phyloP scores from a whole-genome alignment of 1,140 invertebrate species.

The Zophobas atratus region DNA sequence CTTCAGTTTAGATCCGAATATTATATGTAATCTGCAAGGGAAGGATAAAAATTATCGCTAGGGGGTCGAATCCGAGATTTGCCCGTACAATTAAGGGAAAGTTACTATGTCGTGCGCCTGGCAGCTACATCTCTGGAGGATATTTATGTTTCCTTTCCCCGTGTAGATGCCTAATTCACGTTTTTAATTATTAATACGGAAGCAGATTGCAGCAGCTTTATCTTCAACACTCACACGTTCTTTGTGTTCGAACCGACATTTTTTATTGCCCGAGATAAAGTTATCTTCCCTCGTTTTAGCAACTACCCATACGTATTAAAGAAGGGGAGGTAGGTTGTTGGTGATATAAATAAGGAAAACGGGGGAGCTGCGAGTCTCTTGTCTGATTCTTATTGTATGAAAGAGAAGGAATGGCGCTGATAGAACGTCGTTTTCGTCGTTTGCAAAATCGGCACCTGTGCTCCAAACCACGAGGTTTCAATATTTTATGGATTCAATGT shows the following conservation, averaged over 20 bases:
- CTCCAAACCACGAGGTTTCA: not conserved
- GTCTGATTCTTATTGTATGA: constrained; percentile 31
- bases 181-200: constrained; percentile 38
- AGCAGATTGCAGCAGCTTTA: constrained; percentile 28
- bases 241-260: constrained; percentile 16
- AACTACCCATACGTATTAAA: constrained; percentile 30
- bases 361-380: constrained; percentile 17
- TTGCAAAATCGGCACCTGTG: constrained; percentile 19
- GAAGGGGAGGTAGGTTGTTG: constrained; percentile 19
- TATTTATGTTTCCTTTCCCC: constrained; percentile 26
- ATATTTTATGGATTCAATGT: constrained; percentile 18
- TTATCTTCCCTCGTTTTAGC: constrained; percentile 36
- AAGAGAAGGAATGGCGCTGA: constrained; percentile 11
- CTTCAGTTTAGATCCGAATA: constrained; percentile 26
- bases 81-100: constrained; percentile 32
- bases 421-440: constrained; percentile 12
- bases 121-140: constrained; percentile 28
- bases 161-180: constrained; percentile 25
- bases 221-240: constrained; percentile 18
- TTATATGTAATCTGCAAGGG: constrained; percentile 25
- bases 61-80: constrained; percentile 25
- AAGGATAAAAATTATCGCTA: constrained; percentile 26
- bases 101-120: constrained; percentile 27
- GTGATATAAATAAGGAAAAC: constrained; percentile 36
- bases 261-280: constrained; percentile 33